Evolutionary conservation across 2,113 vertebrate genomes (phyloP).

Genomic region (Zapornia atra): DNA sequence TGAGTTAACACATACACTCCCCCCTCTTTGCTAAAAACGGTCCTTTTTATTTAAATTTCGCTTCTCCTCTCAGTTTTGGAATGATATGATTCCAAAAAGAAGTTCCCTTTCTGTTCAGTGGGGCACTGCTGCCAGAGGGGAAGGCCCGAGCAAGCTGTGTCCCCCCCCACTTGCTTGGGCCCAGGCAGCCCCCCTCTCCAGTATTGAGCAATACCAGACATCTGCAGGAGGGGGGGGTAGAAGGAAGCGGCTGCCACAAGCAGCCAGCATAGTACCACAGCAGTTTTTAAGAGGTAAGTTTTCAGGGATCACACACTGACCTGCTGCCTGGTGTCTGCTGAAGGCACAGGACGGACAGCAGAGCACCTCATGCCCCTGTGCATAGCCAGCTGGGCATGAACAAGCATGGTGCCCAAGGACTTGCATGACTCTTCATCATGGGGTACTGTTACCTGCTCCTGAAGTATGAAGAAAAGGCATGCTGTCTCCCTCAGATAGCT

Average conservation of each 20-base stretch:
- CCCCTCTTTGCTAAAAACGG: not conserved
- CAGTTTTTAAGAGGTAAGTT: not conserved
- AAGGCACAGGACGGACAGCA: accelerated
- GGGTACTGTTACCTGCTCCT: not conserved
- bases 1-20: not conserved
- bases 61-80: constrained; percentile 58
- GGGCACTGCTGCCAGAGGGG: not conserved
- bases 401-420: not conserved
- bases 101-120: not conserved
- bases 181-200: not conserved
- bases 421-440: not conserved
- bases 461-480: not conserved
- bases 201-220: accelerated
- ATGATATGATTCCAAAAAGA: not conserved
- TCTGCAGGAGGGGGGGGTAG: no score
- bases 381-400: not conserved
- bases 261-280: accelerated
- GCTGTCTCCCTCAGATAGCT: not conserved
- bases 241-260: not conserved
- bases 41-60: not conserved
- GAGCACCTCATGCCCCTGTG: not conserved
- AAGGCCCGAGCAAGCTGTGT: accelerated
- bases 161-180: accelerated
- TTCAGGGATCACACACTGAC: accelerated
- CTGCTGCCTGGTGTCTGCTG: not conserved